Evolutionary conservation across 2,888 invertebrate species (phyloP), one percentile per base, ranked within the genome.

Genomic region (Encarsia formosa): DNA sequence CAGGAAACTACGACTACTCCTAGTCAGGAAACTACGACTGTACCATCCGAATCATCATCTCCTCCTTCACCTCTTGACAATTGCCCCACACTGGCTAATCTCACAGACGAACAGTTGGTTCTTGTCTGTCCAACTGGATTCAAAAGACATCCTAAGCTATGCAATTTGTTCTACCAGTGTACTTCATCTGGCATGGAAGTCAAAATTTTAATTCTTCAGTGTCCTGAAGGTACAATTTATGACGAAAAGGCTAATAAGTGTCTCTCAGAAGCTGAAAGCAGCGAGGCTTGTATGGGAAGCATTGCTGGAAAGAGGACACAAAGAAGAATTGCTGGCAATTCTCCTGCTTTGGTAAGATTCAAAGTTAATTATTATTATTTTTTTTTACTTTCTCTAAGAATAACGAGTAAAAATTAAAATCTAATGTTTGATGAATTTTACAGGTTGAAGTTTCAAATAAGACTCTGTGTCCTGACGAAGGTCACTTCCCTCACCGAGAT

Each of bases 81-180:
- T 6, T 73, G 73, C 48, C 64, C 68, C 22, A 51, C 68, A 11
- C 19, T 40, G 20, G 70, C 68, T 24, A 67, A 84, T 61, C 75
- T 85, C 9, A 82, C 84, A 45, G 81, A 83, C 18, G 84, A 87
- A 56, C 89, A 91, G 74, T 77, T 84, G 57, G 74, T 84, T 13
- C 80, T 85, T 50, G 81, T 88, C 2, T 91, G 91, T 67, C 91
- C 91, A 8, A 87, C 89, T 5, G 89, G 90, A 31, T 91, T 91
- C 74, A 81, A 81, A 65, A 79, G 88, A 58, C 90, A 91, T 78
- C 89, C 91, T 0, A 87, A 86, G 68, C 84, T 86, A 66, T 91
- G 91, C 64, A 87, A 88, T 65, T 73, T 88, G 62, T 90, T 91
- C 76, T 91, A 91, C 68, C 91, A 91, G 71, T 91, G 91, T 64